Evolutionary conservation across 2,113 vertebrate genomes (phyloP).

Genomic region (Semnornis frantzii): DNA sequence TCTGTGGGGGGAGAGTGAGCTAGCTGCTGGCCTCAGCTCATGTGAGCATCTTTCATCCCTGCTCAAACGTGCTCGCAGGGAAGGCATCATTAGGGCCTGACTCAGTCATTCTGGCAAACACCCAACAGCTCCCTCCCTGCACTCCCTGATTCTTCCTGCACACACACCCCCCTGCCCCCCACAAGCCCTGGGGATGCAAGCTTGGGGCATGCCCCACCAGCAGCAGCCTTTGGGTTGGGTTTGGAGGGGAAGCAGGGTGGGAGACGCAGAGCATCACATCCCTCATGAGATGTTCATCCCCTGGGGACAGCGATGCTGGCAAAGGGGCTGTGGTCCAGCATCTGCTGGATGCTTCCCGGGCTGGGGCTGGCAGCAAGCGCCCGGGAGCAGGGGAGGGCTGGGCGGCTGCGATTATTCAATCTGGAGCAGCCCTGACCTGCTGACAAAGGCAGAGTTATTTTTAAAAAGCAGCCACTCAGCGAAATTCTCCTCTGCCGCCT

Average conservation of each 20-base stretch:
- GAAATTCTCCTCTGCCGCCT: conserved; percentile 35
- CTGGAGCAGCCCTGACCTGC: conserved; percentile 73
- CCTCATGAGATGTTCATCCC: fast-evolving
- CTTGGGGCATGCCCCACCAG: neutral
- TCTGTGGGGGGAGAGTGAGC: neutral
- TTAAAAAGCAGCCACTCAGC: conserved; percentile 74
- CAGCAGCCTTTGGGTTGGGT: neutral
- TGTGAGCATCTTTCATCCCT: conserved; percentile 30
- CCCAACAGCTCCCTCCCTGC: neutral
- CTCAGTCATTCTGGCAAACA: neutral
- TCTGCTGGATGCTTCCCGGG: neutral
- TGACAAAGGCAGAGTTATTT: conserved; percentile 76
- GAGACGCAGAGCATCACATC: neutral
- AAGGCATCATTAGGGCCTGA: neutral
- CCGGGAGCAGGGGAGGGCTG: conserved; percentile 54
- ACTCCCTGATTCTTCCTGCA: neutral
- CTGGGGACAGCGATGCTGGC: neutral
- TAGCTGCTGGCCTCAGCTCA: neutral
- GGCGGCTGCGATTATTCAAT: conserved; percentile 53
- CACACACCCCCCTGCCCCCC: neutral
- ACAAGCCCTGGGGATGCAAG: neutral
- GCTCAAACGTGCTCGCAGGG: neutral
- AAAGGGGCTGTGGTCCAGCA: neutral
- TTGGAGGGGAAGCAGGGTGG: neutral
- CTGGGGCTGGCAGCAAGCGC: neutral